Conservation (phyloP, 2,888 invertebrate genomes). For the Cylloceria caligata region DNA sequence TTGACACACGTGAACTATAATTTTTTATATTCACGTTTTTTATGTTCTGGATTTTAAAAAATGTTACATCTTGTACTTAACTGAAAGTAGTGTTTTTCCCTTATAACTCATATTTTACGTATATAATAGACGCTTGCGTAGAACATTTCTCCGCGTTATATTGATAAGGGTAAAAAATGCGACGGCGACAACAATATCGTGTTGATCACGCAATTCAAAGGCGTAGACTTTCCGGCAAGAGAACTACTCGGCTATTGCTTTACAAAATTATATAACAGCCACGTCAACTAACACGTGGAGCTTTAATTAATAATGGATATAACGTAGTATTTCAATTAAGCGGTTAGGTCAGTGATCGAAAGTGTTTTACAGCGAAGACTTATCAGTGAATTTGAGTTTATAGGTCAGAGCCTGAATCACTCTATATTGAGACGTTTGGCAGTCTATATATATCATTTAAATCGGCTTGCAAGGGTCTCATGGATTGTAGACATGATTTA, state of each 20-base stretch:
- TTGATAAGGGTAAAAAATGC: neutral
- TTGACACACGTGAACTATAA: neutral
- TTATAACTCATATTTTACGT: neutral
- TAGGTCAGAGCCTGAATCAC: constrained; percentile 12
- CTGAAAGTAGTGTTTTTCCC: neutral
- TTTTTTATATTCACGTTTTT: neutral
- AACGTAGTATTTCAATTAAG: neutral
- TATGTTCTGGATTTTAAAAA: too few relatives aligned
- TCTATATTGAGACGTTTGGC: constrained; percentile 8
- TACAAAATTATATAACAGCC: constrained; percentile 14
- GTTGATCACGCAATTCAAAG: constrained; percentile 38
- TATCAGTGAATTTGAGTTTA: constrained; percentile 26
- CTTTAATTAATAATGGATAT: neutral
- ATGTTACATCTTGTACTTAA: neutral
- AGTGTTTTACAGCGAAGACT: neutral
- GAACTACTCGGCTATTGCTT: constrained; percentile 2
- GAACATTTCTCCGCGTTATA: constrained; percentile 18
- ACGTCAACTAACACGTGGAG: constrained; percentile 1
- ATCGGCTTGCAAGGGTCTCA: constrained; percentile 6
- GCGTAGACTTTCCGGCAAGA: constrained; percentile 14
- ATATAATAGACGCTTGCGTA: neutral
- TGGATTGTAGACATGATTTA: constrained; percentile 34
- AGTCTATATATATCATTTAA: neutral
- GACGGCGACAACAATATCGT: constrained; percentile 8
- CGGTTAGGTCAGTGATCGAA: constrained; percentile 1